These are phyloP conservation scores for Upupa epops DNA, from an alignment of 2,113 vertebrate genomes.

Conservation along the genomic window DNA sequence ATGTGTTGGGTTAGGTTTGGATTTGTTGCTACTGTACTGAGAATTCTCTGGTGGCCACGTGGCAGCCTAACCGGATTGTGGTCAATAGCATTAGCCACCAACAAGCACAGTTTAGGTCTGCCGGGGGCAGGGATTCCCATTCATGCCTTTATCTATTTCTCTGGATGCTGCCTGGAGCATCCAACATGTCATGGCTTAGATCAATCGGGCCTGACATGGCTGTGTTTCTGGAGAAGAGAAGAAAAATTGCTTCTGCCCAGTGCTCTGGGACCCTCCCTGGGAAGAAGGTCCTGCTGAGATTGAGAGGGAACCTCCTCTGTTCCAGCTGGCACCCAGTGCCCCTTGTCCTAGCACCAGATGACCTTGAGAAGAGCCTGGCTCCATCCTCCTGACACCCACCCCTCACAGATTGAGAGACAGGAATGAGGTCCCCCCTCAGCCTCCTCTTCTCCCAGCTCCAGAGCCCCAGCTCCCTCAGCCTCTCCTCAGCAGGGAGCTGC, in stretches of 20 bases:
- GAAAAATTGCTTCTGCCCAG: conserved; percentile 40
- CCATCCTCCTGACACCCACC: too few species aligned
- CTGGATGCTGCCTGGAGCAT: conserved; percentile 11
- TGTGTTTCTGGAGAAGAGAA: conserved; percentile 40
- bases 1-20: neutral
- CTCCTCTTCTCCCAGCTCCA: too few species aligned
- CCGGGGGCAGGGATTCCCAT: conserved; percentile 54
- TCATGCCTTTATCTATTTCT: conserved; percentile 33
- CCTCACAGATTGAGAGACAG: too few species aligned
- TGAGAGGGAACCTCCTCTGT: too few species aligned
- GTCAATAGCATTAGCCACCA: conserved; percentile 33
- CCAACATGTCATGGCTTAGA: conserved; percentile 11
- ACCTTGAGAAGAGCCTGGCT: too few species aligned
- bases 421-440: too few species aligned
- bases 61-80: neutral
- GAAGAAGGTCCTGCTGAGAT: too few species aligned
- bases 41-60: neutral
- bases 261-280: too few species aligned
- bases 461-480: too few species aligned
- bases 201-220: conserved; percentile 31
- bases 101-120: conserved; percentile 6
- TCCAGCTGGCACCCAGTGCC: too few species aligned
- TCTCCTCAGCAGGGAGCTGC: too few species aligned
- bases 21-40: neutral
- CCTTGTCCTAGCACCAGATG: too few species aligned